These are phyloP conservation scores for Apteryx mantelli DNA, from an alignment of 2,113 vertebrate species.

Conservation along the genomic window DNA sequence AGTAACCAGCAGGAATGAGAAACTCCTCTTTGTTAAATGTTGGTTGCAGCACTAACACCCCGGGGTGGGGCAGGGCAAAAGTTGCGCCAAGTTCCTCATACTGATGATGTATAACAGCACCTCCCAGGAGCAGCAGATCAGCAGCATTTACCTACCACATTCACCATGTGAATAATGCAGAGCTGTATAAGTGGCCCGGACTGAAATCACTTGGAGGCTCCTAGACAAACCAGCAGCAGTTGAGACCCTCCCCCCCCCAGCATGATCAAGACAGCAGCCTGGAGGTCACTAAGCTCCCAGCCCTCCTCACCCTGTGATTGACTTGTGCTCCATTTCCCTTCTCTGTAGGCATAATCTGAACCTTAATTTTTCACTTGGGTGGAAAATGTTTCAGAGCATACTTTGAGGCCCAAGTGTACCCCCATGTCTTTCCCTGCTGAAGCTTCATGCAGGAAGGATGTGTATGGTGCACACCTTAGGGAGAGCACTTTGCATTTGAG, in stretches of 20 bases:
- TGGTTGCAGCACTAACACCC: not conserved
- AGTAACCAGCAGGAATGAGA: not conserved
- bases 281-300: not conserved
- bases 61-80: not conserved
- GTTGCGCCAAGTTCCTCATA: not conserved
- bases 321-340: not conserved
- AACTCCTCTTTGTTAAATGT: not conserved
- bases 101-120: not conserved
- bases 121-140: not conserved
- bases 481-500: not conserved
- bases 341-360: not conserved
- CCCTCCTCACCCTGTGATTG: not conserved
- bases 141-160: not conserved
- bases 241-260: not conserved
- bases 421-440: not conserved
- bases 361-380: not conserved
- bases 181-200: not conserved
- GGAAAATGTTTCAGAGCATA: not conserved
- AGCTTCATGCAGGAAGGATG: not conserved
- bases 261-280: not conserved
- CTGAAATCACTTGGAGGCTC: not conserved
- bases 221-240: not conserved
- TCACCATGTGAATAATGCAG: not conserved
- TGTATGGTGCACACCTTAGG: rapidly evolving
- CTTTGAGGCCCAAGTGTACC: not conserved